These are phyloP conservation scores for Drosophila kikkawai DNA, from an alignment of 1,140 invertebrate species.

Conservation along the genomic window DNA sequence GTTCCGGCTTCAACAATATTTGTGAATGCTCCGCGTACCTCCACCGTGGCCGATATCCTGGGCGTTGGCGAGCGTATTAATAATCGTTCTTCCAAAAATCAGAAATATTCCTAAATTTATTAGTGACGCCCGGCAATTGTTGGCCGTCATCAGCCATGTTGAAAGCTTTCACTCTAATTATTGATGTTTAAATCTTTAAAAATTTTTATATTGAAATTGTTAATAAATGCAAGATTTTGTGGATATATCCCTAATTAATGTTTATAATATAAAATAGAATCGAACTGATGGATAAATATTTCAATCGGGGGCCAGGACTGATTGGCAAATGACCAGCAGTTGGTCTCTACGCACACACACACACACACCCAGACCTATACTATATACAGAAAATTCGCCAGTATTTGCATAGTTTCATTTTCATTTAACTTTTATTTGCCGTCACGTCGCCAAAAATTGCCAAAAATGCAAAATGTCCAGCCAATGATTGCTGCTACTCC, in stretches of 20 bases:
- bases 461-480: constrained; percentile 54
- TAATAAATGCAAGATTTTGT: not conserved
- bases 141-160: no score
- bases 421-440: constrained; percentile 73
- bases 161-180: not conserved
- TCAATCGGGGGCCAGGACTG: constrained; percentile 8
- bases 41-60: constrained; percentile 17
- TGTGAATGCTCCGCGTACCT: no score
- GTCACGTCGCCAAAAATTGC: constrained; percentile 52
- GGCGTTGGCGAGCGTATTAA: not conserved
- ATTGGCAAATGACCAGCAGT: constrained; percentile 46
- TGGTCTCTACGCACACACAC: not conserved
- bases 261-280: no score
- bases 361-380: no score
- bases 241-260: no score
- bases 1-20: no score
- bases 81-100: not conserved
- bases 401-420: constrained; percentile 65
- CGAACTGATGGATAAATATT: not conserved
- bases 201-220: not conserved
- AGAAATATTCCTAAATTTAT: not conserved
- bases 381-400: constrained; percentile 17
- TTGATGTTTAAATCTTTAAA: not conserved
- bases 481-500: constrained; percentile 23
- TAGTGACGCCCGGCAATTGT: not conserved